Conservation (phyloP, 2,113 vertebrate genomes). For the Callorhinus ursinus region DNA sequence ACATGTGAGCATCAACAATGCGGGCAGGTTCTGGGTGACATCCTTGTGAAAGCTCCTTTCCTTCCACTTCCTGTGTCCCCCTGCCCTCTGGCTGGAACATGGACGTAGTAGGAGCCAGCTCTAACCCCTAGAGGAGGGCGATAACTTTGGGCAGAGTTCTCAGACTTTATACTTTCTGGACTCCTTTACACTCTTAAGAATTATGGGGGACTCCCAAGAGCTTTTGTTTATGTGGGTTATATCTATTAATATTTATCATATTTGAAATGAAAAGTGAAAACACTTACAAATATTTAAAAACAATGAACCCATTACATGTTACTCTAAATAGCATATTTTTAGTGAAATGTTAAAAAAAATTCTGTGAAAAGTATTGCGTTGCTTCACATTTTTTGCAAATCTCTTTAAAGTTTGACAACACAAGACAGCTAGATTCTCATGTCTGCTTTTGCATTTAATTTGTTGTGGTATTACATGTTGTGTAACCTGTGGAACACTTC, state of each 20-base stretch:
- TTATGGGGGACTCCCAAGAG: background rate
- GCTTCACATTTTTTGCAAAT: background rate
- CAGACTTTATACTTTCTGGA: background rate
- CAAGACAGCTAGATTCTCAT: background rate
- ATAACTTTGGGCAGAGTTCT: background rate
- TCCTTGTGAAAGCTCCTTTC: background rate
- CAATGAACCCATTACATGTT: background rate
- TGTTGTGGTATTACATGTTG: background rate
- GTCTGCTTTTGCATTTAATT: background rate
- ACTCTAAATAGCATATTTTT: background rate
- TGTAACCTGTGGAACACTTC: background rate
- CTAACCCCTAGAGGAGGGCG: background rate
- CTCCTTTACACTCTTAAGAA: background rate
- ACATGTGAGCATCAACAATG: background rate
- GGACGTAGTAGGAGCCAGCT: background rate
- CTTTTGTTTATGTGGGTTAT: background rate
- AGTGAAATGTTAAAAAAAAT: background rate
- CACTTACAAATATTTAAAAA: background rate
- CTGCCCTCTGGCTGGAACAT: background rate
- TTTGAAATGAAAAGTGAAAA: background rate
- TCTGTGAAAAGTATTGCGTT: background rate
- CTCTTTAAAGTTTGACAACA: background rate
- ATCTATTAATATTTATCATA: background rate
- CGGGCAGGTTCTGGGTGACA: background rate
- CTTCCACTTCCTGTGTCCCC: background rate